Evolutionary conservation across 2,888 invertebrate genomes (phyloP), one percentile per base, ranked within the genome.

Genomic region (Synanthedon vespiformis): DNA sequence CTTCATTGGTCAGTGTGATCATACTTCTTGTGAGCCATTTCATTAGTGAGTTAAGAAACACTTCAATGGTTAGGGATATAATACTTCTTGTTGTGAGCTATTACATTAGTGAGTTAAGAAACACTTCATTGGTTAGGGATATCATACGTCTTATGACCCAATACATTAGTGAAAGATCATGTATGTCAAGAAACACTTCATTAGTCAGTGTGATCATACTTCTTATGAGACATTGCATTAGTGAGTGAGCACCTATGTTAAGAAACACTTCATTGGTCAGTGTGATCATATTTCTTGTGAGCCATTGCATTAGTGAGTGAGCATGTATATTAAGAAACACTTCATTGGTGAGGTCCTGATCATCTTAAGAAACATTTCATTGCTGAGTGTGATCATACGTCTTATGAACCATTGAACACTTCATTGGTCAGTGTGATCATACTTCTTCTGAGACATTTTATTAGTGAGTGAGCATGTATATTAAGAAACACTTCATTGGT

Each of bases 401-500:
- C 8, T 34, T 34, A 34, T 2, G 6, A 34, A 6, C 6, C 18
- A 2, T 18, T 18, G n/a, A 91, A 62, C 93, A 94, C 62, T 98
- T 98, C 74, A 98, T 99, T 68, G 99, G 90, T 77, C 6, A 71
- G 73, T 62, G 0, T 10, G 1, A 27, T 12, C n/a, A 18, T 6
- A 6, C 40, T 6, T 27, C 6, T 27, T 27, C 6, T 8, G 6
- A 27, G 8, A 1, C 18, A 22, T 22, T 22, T 4, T 4, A 22
- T 22, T 22, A 22, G 18, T 22, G 18, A 22, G 18, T 22, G 18
- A 22, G 4, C 18, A 4, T 22, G 4, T 22, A 88, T 49, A 84
- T 89, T 8, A 89, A 90, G 62, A 90, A 91, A 62, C 93, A 94
- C 62, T 98, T 98, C 74, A 98, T 99, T 68, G 99, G 90, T 77